Percentiles rank a stretch among this genome's conserved stretches.
Evolutionary conservation across 2,888 invertebrate genomes (phyloP).

Genomic region (Amaurobius ferox): DNA sequence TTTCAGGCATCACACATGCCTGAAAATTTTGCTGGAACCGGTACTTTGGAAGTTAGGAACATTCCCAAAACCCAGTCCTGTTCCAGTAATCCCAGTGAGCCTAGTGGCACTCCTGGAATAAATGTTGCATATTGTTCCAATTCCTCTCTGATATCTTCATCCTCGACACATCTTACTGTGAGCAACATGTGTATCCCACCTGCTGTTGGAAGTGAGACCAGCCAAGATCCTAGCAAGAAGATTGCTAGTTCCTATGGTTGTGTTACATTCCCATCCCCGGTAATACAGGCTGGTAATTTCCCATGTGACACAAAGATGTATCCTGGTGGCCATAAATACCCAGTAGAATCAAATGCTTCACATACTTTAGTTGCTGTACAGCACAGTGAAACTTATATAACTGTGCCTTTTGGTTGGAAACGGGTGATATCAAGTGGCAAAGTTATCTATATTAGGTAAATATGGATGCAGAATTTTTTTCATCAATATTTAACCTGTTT

Average conservation of each 20-base stretch:
- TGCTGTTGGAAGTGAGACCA: slow-evolving; percentile 10
- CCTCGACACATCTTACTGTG: not conserved
- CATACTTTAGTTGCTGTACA: slow-evolving; percentile 24
- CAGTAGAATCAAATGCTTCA: slow-evolving; percentile 14
- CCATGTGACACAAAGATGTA: slow-evolving; percentile 40
- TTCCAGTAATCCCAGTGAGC: slow-evolving; percentile 11
- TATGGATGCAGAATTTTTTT: slow-evolving; percentile 66
- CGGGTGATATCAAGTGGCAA: slow-evolving; percentile 84
- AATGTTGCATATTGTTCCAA: slow-evolving; percentile 30
- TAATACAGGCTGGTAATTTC: not conserved
- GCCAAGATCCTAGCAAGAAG: slow-evolving; percentile 21
- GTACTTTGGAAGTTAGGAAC: slow-evolving; percentile 29
- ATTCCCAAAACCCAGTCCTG: slow-evolving; percentile 24
- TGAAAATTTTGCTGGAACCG: slow-evolving; percentile 32
- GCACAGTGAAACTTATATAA: slow-evolving; percentile 76
- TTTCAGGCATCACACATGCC: slow-evolving; percentile 50
- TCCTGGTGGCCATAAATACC: slow-evolving; percentile 42
- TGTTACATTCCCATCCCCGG: slow-evolving; percentile 11
- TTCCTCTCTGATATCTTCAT: slow-evolving; percentile 20
- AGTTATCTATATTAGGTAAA: slow-evolving; percentile 87
- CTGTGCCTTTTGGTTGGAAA: slow-evolving; percentile 88
- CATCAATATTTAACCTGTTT: not conserved
- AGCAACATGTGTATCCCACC: slow-evolving; percentile 51
- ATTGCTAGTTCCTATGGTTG: slow-evolving; percentile 11
- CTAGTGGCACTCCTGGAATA: slow-evolving; percentile 22